Conservation (phyloP, 2,888 invertebrate species). For the Drosophila sordidula region DNA sequence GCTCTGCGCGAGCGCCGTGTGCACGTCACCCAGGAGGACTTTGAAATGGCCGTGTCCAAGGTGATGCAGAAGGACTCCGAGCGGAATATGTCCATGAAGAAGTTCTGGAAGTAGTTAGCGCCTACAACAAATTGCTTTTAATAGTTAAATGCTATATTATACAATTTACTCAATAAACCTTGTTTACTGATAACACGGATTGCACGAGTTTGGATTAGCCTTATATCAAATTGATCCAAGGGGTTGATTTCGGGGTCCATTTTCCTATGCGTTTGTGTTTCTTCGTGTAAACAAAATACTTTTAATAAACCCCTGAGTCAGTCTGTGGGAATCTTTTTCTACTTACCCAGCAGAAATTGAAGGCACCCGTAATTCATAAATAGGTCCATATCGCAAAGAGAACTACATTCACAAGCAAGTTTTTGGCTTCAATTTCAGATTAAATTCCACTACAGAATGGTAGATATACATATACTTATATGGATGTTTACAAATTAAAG, state of each 20-base stretch:
- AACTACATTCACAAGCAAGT: no score
- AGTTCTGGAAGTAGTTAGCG: constrained; percentile 95
- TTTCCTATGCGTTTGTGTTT: background rate
- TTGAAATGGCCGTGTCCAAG: constrained; percentile 99
- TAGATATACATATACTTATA: no score
- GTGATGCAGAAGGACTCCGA: constrained; percentile 99
- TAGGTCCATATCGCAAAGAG: no score
- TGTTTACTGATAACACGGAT: background rate
- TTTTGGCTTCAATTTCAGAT: no score
- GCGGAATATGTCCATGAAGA: constrained; percentile 99
- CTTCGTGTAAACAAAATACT: background rate
- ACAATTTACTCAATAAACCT: background rate
- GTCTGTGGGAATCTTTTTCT: no score
- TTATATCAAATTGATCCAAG: no score
- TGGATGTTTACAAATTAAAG: no score
- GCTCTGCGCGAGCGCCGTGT: constrained; percentile 98
- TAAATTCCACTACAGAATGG: no score
- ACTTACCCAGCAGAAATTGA: no score
- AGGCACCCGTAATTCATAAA: no score
- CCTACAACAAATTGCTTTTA: background rate
- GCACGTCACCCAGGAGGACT: constrained; percentile 99
- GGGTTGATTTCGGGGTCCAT: background rate
- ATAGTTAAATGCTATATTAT: background rate
- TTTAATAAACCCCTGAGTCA: no score
- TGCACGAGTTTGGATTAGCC: background rate